These are phyloP conservation scores for Propithecus coquereli DNA, from an alignment of 2,113 vertebrate species.

Conservation along the genomic window DNA sequence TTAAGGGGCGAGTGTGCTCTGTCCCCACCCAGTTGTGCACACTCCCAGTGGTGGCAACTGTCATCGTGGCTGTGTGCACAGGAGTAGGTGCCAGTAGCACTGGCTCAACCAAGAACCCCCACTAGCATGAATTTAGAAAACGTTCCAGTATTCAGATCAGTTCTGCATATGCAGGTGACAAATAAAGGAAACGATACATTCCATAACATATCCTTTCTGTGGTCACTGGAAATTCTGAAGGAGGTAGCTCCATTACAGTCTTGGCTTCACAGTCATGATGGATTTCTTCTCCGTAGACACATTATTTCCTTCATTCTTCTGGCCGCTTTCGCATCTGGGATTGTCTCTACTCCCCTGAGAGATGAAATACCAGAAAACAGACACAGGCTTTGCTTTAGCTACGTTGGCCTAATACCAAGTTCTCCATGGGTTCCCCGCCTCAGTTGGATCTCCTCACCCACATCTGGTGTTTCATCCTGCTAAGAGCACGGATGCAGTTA, in stretches of 20 bases:
- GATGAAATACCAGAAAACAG: background rate
- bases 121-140: background rate
- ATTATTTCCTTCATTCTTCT: background rate
- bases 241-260: background rate
- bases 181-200: background rate
- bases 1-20: background rate
- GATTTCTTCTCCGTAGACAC: background rate
- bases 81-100: too few species aligned
- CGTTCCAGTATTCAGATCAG: background rate
- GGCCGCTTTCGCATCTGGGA: background rate
- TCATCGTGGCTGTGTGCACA: background rate
- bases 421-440: background rate
- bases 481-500: background rate
- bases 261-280: too few species aligned
- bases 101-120: background rate
- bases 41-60: too few species aligned
- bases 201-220: background rate
- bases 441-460: background rate
- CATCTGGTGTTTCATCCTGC: background rate
- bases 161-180: background rate
- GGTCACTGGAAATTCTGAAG: background rate
- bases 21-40: background rate
- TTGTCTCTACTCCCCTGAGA: background rate
- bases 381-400: background rate
- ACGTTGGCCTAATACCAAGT: background rate